These are phyloP conservation scores for Trachelus iudaicus DNA, from an alignment of 2,888 invertebrate genomes.

Conservation along the genomic window DNA sequence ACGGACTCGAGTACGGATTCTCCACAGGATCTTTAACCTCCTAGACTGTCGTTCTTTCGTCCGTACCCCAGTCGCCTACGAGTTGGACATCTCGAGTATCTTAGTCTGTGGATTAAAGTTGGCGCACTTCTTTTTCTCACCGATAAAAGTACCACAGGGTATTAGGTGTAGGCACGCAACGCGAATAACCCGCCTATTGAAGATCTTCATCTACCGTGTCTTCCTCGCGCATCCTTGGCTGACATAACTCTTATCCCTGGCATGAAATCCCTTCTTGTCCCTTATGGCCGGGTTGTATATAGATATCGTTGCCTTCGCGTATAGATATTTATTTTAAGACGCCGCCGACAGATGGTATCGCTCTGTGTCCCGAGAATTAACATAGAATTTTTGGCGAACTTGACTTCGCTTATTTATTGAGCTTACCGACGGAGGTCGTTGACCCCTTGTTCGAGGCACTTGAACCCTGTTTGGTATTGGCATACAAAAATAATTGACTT, in stretches of 20 bases:
- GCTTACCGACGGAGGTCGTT: not conserved
- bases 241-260: constrained; percentile 1
- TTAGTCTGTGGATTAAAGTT: not conserved
- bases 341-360: not conserved
- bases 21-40: not conserved
- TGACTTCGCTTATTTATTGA: not conserved
- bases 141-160: not conserved
- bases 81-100: not conserved
- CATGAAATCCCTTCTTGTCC: not conserved
- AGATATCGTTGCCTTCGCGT: not conserved
- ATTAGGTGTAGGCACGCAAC: not conserved
- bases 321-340: not conserved
- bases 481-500: not conserved
- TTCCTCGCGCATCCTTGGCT: not conserved
- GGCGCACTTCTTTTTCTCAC: not conserved
- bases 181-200: not conserved
- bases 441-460: not conserved
- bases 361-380: not conserved
- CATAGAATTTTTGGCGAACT: not conserved
- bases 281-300: not conserved
- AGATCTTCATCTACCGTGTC: not conserved
- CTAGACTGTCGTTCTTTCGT: not conserved
- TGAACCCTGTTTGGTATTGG: not conserved
- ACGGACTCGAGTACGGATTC: not conserved
- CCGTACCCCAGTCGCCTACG: not conserved